Evolutionary conservation across 2,888 invertebrate genomes (phyloP).

Genomic region (Agriopis marginaria): DNA sequence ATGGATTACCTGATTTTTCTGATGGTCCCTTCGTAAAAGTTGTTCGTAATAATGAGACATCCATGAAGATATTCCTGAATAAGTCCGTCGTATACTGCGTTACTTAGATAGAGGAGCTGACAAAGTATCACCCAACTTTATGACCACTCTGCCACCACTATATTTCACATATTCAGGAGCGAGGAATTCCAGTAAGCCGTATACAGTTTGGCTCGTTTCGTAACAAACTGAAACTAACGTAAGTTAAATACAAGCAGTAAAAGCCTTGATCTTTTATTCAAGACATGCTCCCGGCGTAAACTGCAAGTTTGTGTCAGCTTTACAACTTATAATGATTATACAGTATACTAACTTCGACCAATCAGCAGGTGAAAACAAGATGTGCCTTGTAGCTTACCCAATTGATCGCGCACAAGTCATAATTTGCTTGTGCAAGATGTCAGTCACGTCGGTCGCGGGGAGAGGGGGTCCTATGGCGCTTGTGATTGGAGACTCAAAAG

Average conservation of each 20-base stretch:
- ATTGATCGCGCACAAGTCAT: too few species aligned
- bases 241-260: constrained; percentile 35
- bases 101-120: neutral
- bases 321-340: neutral
- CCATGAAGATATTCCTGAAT: too few species aligned
- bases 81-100: too few species aligned
- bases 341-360: constrained; percentile 1
- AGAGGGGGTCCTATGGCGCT: too few species aligned
- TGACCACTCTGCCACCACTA: neutral
- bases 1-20: too few species aligned
- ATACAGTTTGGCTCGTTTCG: constrained; percentile 13
- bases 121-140: neutral
- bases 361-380: too few species aligned
- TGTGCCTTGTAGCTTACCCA: too few species aligned
- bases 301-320: constrained; percentile 34
- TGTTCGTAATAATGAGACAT: too few species aligned
- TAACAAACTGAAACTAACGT: constrained; percentile 30
- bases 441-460: too few species aligned
- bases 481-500: too few species aligned
- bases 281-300: constrained; percentile 25
- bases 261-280: constrained; percentile 38
- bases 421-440: too few species aligned
- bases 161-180: neutral
- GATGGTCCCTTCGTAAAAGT: too few species aligned
- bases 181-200: neutral